Evolutionary conservation across 2,888 invertebrate genomes (phyloP), one percentile per base, ranked within the genome.

Genomic region (Agriopis leucophaearia): DNA sequence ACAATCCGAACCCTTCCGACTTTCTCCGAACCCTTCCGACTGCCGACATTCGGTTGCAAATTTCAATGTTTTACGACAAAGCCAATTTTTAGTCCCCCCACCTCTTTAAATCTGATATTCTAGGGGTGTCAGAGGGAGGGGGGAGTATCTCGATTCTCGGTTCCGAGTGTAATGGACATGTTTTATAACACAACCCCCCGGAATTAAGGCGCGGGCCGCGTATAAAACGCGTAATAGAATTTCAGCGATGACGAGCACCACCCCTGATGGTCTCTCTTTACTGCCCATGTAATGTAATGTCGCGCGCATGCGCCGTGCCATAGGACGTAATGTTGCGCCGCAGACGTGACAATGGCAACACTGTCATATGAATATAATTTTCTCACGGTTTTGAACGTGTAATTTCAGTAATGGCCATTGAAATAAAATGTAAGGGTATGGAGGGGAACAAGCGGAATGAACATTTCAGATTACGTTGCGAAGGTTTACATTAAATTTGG

Each of bases 221-320:
- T 90, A 91, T 92, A 91, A 91, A 92, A 90, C 88, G 89, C 85
- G 90, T 92, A 92, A 92, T 92, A 92, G 92, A 92, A 92, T 92
- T 92, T 88, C 89, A 86, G 87, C 81, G 88, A 87, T 87, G 89
- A 88, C 86, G 82, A 82, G 82, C 80, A 80, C 88, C 86, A 81
- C 84, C 83, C 83, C 77, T 78, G 82, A 78, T 79, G 79, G 80
- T 80, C 81, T 78, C 83, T 81, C 83, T 83, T 84, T 83, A 81
- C 78, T 88, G 89, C 83, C 86, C 88, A 86, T 88, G 84, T 92
- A 92, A 92, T 89, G 90, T 90, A 84, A 88, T 91, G 89, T 82
- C 76, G 69, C 77, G 88, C 92, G 92, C 92, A 86, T 88, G 92
- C 92, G 92, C 83, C 51, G 75, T 80, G 80, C 83, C 81, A 82